Percentiles rank a stretch among this genome's conserved stretches.
These are phyloP conservation scores for Tachina fera DNA, from an alignment of 2,888 invertebrate species.

Conservation along the genomic window DNA sequence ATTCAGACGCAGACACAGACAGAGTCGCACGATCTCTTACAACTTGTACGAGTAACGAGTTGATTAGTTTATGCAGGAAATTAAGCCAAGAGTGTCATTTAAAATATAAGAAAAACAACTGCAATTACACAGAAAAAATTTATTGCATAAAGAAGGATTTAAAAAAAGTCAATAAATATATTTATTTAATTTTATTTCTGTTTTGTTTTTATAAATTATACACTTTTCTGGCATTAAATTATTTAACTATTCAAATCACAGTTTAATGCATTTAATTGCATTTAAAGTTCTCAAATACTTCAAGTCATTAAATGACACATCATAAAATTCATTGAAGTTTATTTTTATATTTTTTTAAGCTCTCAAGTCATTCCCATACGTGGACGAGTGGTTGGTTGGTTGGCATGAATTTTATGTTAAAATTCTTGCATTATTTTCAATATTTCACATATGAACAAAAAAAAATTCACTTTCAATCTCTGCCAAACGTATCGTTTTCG, in stretches of 20 bases:
- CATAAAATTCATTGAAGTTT: constrained; percentile 44
- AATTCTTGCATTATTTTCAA: constrained; percentile 32
- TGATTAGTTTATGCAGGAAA: constrained; percentile 48
- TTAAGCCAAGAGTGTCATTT: constrained; percentile 14
- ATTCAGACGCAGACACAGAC: constrained; percentile 20
- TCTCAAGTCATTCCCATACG: constrained; percentile 14
- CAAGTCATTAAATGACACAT: constrained; percentile 67
- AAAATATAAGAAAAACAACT: neutral
- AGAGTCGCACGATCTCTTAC: neutral
- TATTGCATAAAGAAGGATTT: constrained; percentile 35
- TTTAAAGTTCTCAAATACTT: constrained; percentile 49
- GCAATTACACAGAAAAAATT: neutral
- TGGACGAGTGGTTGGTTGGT: constrained; percentile 2
- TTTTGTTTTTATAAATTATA: neutral
- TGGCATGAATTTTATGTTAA: neutral
- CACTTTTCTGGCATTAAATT: neutral
- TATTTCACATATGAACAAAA: constrained; percentile 9
- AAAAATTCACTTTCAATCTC: constrained; percentile 65
- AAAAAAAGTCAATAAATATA: constrained; percentile 33
- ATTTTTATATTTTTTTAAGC: neutral
- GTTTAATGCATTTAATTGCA: constrained; percentile 12
- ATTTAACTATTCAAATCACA: constrained; percentile 48
- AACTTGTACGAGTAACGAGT: neutral
- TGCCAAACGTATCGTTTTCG: neutral
- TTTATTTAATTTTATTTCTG: constrained; percentile 18